Evolutionary conservation across 2,797 vertebrate genomes (phyloP).

Genomic region (Pogonophryne albipinna): DNA sequence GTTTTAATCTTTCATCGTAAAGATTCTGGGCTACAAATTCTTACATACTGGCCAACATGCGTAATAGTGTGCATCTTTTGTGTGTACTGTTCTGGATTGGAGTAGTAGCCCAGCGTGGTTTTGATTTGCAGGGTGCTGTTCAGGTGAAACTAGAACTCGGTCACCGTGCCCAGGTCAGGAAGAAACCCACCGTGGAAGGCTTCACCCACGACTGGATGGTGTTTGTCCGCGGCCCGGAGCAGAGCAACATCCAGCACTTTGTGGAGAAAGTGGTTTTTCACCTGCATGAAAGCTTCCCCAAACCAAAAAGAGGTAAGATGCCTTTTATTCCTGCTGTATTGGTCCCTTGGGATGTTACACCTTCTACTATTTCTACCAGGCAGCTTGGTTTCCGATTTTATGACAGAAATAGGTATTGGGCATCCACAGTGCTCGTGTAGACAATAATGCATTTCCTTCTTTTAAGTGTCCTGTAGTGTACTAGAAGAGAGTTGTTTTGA

Average conservation of each 20-base stretch:
- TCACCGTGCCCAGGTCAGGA: conserved; percentile 96
- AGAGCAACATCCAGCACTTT: conserved; percentile 99
- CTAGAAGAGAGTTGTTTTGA: not conserved
- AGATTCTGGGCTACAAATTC: not conserved
- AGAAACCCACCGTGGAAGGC: conserved; percentile 97
- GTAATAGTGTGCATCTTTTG: not conserved
- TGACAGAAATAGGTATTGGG: not conserved
- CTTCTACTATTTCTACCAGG: not conserved
- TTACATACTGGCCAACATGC: not conserved
- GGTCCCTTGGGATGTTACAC: not conserved
- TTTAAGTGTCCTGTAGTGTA: no score
- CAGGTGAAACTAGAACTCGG: conserved; percentile 99
- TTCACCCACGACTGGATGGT: conserved; percentile 99
- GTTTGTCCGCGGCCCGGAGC: conserved; percentile 97
- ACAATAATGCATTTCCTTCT: not conserved
- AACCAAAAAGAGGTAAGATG: conserved; percentile 94
- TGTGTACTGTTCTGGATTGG: not conserved
- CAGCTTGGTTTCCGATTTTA: not conserved
- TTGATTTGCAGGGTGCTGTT: conserved; percentile 90
- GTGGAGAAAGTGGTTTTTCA: conserved; percentile 99
- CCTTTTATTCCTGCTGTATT: not conserved
- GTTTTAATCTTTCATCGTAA: not conserved
- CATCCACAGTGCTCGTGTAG: not conserved
- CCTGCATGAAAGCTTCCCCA: conserved; percentile 98
- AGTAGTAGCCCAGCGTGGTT: not conserved